A percentile compares a stretch with the other conserved stretches of the same genome.
phyloP scores from a whole-genome alignment of 1,140 invertebrate species.

The Metopolophium dirhodum region DNA sequence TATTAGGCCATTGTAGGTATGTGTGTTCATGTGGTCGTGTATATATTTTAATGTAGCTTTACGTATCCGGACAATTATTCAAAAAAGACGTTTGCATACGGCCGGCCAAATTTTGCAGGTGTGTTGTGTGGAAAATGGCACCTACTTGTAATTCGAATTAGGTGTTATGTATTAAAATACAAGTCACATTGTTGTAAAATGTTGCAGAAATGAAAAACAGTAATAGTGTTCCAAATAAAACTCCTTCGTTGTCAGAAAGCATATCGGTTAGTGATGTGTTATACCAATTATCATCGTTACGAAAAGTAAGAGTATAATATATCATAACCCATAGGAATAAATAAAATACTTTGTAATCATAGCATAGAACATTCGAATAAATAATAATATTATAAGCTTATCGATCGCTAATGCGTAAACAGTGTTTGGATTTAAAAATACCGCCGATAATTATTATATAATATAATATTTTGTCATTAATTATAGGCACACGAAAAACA shows the following conservation, averaged over 20 bases:
- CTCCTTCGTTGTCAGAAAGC: constrained; percentile 13
- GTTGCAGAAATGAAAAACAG: constrained; percentile 45
- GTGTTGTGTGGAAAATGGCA: background rate
- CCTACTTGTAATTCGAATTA: background rate
- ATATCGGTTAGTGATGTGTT: constrained; percentile 51
- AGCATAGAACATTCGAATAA: background rate
- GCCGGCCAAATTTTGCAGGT: constrained; percentile 53
- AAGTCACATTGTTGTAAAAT: background rate
- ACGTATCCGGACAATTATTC: constrained; percentile 6
- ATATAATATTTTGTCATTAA: no score
- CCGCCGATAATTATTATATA: background rate
- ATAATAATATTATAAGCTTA: background rate
- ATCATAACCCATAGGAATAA: background rate
- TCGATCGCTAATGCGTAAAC: background rate
- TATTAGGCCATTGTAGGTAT: background rate
- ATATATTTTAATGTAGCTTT: background rate
- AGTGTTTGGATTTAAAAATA: background rate
- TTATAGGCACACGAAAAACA: no score
- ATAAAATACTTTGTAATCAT: background rate
- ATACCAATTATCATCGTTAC: constrained; percentile 45
- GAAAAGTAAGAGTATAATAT: constrained; percentile 33
- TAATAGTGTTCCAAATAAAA: background rate
- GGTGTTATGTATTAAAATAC: background rate
- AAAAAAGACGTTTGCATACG: constrained; percentile 28
- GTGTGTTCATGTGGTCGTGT: background rate